Conservation (phyloP, 2,888 invertebrate genomes). For the Abrostola triplasia region DNA sequence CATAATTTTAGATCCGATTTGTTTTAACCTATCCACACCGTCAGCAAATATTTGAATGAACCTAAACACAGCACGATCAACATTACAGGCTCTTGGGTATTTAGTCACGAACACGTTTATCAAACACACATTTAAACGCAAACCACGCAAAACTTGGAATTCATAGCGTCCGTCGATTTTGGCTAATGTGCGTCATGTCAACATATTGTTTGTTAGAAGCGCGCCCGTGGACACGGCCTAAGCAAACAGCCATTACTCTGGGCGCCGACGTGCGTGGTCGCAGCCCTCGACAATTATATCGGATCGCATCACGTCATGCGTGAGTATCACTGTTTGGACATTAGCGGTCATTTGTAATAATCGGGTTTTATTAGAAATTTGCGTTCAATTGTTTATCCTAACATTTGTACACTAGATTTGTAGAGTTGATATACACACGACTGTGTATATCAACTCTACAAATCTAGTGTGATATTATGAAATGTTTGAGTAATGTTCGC, state of each 20-base stretch:
- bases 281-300: slow-evolving; percentile 54
- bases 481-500: too few species aligned
- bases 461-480: too few species aligned
- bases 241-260: slow-evolving; percentile 81
- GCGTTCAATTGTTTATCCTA: slow-evolving; percentile 15
- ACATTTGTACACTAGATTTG: not conserved
- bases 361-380: slow-evolving; percentile 43
- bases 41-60: slow-evolving; percentile 6
- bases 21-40: slow-evolving; percentile 6
- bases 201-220: slow-evolving; percentile 67
- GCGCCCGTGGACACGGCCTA: slow-evolving; percentile 72
- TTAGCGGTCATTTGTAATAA: slow-evolving; percentile 55
- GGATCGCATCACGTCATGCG: slow-evolving; percentile 54
- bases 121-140: slow-evolving; percentile 53
- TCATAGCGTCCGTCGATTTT: slow-evolving; percentile 69
- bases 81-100: slow-evolving; percentile 25
- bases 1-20: not conserved
- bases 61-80: slow-evolving; percentile 4
- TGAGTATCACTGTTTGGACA: slow-evolving; percentile 56
- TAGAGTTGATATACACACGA: too few species aligned
- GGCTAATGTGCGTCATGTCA: slow-evolving; percentile 76
- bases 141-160: slow-evolving; percentile 61
- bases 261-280: slow-evolving; percentile 54
- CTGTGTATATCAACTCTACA: too few species aligned
- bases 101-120: slow-evolving; percentile 38